Conservation (phyloP, 1,140 invertebrate genomes). For the Aleiodes sp. region DNA sequence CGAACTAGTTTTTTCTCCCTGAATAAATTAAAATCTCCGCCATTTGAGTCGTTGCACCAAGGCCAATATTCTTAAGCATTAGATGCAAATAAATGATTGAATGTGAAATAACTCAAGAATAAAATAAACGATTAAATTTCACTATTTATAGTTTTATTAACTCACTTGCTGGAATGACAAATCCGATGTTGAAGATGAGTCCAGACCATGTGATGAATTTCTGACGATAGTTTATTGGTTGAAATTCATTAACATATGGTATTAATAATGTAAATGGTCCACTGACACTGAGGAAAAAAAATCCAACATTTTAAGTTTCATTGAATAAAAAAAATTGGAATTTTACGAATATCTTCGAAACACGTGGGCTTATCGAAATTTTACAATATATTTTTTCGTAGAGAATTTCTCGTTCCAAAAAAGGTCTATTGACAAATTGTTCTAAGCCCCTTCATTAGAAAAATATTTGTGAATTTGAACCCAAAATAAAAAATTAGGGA, state of each 20-base stretch:
- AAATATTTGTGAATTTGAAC: no score
- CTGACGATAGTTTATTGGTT: constrained; percentile 49
- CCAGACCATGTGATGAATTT: constrained; percentile 52
- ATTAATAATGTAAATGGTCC: constrained; percentile 57
- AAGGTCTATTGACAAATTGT: no score
- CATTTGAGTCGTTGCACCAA: no score
- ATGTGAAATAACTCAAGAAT: neutral
- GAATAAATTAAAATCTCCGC: no score
- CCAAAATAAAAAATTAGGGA: no score
- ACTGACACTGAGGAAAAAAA: constrained; percentile 48
- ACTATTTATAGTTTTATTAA: constrained; percentile 2
- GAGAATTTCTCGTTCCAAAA: no score
- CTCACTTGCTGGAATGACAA: constrained; percentile 58
- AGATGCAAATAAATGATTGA: neutral
- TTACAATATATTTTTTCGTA: neutral
- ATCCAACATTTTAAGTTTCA: neutral
- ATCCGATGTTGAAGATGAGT: constrained; percentile 48
- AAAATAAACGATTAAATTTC: no score
- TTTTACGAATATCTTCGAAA: neutral
- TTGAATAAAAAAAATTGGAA: neutral
- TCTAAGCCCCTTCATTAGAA: no score
- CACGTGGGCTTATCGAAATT: neutral
- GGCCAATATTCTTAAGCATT: neutral
- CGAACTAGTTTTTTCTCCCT: no score
- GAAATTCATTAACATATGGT: constrained; percentile 60